Evolutionary conservation across 1,140 invertebrate species (phyloP), one percentile per base, ranked within the genome.

Genomic region (Drosophila pallidifrons): DNA sequence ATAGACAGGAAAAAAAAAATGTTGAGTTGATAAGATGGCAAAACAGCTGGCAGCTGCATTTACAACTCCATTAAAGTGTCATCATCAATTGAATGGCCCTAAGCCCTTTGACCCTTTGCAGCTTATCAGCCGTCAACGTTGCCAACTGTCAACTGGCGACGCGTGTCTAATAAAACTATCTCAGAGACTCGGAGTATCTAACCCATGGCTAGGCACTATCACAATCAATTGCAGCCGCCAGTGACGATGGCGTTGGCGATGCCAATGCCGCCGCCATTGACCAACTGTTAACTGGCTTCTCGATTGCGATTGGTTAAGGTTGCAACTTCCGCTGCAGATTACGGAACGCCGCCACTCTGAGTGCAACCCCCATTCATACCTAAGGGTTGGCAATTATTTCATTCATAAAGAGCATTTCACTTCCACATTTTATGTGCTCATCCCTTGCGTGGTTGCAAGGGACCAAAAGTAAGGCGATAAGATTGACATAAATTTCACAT

Each of bases 111-210:
- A 64, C 59, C 72, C 75, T 68, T 25, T 60, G 61, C 32, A 52
- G 70, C 55, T 75, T 81, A 74, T 81, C 69, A 51, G 64, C 52
- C 45, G 45, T 65, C 69, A 71, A 38, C 35, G 35, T 38, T 58
- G 58, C 46, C 76, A 70, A 74, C 77, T 61, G 57, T 61, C 73
- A 73, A 64, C 28, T 70, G 83, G 83, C 85, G 74, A 83, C 85
- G 83, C 85, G 83, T 88, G 83, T 88, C 83, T 88, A 88, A 88
- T 88, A 83, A 83, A 89, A 88, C 77, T 88, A 88, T 88, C 83
- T 82, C 38, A 63, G 57, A 71, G 20, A 25, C 20, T 25, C 60
- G 59, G 65, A 79, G 54, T 81, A 77, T 80, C 75, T 65, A 57
- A 52, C 43, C 32, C 69, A 20, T 38, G n/a, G 15, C 43, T 38